Evolutionary conservation across 2,888 invertebrate species (phyloP).

Genomic region (Caenorhabditis japonica): DNA sequence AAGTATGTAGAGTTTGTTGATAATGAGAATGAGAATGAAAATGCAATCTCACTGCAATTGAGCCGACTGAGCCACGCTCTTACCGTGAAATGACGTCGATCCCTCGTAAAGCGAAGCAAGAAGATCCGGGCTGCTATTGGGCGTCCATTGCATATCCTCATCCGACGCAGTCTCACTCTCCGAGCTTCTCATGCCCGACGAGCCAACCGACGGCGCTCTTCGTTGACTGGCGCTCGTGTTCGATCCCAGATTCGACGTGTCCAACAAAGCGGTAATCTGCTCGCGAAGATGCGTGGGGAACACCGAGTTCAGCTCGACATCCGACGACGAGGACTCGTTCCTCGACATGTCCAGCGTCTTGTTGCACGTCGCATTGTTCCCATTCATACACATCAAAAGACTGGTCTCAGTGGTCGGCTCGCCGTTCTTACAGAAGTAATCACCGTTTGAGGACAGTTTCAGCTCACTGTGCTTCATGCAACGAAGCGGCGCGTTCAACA

Average conservation of each 20-base stretch:
- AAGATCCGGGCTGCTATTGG: slow-evolving; percentile 49
- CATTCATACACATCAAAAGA: slow-evolving; percentile 45
- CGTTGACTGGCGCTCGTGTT: slow-evolving; percentile 9
- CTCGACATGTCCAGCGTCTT: slow-evolving; percentile 9
- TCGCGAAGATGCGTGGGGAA: slow-evolving; percentile 49
- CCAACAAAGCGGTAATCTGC: slow-evolving; percentile 45
- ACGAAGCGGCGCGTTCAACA: slow-evolving; percentile 16
- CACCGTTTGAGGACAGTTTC: slow-evolving; percentile 47
- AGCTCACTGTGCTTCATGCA: slow-evolving; percentile 48
- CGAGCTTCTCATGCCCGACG: slow-evolving; percentile 36
- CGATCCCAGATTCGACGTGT: slow-evolving; percentile 42
- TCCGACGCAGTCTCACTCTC: slow-evolving; percentile 47
- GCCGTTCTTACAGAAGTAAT: slow-evolving; percentile 50
- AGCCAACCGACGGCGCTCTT: slow-evolving; percentile 38
- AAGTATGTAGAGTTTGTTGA: too few relatives aligned
- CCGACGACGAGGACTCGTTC: slow-evolving; percentile 17
- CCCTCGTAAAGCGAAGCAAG: slow-evolving; percentile 52
- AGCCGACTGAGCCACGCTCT: too few relatives aligned
- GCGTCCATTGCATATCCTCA: slow-evolving; percentile 48
- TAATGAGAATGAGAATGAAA: too few relatives aligned
- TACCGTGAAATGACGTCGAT: slow-evolving; percentile 51
- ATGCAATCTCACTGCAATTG: too few relatives aligned
- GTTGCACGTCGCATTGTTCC: slow-evolving; percentile 14
- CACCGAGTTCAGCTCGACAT: slow-evolving; percentile 28
- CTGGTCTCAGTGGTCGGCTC: slow-evolving; percentile 48